These are phyloP conservation scores for Chloromyia formosa DNA, from an alignment of 2,888 invertebrate species.

Conservation along the genomic window DNA sequence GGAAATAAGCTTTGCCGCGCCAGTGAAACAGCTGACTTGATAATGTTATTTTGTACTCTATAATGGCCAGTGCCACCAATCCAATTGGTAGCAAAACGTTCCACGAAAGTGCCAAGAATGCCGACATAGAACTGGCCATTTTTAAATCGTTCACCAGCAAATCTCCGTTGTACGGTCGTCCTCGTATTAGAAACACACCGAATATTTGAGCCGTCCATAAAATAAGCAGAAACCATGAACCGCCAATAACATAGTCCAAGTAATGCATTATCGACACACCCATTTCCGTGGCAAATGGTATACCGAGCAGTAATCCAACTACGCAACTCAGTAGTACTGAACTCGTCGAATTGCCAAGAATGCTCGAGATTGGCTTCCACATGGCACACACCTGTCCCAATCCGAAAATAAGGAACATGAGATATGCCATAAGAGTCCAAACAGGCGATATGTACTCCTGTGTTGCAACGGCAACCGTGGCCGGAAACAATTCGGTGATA, in stretches of 20 bases:
- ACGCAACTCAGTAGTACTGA: constrained; percentile 81
- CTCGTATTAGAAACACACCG: constrained; percentile 87
- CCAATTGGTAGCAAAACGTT: constrained; percentile 86
- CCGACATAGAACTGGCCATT: constrained; percentile 68
- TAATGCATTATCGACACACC: constrained; percentile 86
- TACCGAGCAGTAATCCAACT: constrained; percentile 82
- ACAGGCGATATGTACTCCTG: constrained; percentile 81
- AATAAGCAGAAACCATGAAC: constrained; percentile 87
- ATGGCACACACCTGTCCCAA: constrained; percentile 88
- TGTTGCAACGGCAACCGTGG: constrained; percentile 80
- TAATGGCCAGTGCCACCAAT: constrained; percentile 76
- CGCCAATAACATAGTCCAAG: constrained; percentile 83
- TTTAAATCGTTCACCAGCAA: constrained; percentile 62
- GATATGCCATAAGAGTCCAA: constrained; percentile 89
- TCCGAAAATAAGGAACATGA: constrained; percentile 84
- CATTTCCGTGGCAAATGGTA: constrained; percentile 86
- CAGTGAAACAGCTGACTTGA: constrained; percentile 75
- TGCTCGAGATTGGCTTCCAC: constrained; percentile 91
- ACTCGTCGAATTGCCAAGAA: constrained; percentile 77
- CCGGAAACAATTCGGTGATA: constrained; percentile 90
- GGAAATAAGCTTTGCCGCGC: constrained; percentile 79
- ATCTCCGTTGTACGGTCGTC: constrained; percentile 82
- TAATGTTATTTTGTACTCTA: constrained; percentile 76
- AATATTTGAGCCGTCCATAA: constrained; percentile 79
- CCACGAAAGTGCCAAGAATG: constrained; percentile 84